phyloP scores from a whole-genome alignment of 2,797 vertebrate species.

The Acanthornis magna region DNA sequence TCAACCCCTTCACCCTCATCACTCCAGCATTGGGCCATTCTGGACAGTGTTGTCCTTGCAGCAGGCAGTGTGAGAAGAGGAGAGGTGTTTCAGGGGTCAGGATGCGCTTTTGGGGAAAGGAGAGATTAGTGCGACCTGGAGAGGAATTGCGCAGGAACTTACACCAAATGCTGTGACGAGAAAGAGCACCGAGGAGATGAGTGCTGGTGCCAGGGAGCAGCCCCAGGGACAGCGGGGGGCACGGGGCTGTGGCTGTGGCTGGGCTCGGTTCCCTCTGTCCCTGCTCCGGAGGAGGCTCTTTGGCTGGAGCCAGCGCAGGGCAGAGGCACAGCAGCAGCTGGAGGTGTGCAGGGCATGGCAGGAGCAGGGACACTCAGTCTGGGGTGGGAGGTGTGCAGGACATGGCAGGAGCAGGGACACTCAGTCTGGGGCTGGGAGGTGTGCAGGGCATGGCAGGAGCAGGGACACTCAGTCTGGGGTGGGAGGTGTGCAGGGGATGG shows the following conservation, averaged over 20 bases:
- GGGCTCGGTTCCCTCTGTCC: not conserved
- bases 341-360: not conserved
- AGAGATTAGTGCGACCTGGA: not conserved
- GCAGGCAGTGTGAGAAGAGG: not conserved
- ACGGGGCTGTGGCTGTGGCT: not conserved
- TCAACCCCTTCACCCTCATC: too few relatives aligned
- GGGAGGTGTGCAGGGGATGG: not conserved
- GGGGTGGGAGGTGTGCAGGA: not conserved
- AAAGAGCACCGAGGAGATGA: accelerated
- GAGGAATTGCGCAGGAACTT: not conserved
- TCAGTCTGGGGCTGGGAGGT: not conserved
- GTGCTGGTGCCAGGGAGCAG: not conserved
- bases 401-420: not conserved
- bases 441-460: not conserved
- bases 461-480: not conserved
- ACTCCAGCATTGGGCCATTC: not conserved
- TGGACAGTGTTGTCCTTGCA: not conserved
- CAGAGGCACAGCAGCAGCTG: not conserved
- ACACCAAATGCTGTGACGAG: accelerated
- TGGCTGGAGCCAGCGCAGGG: not conserved
- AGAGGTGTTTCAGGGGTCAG: not conserved
- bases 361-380: not conserved
- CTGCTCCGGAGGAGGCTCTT: not conserved
- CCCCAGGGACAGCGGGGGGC: not conserved
- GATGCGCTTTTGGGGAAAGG: not conserved